Base-by-base conservation (phyloP, 1,140 invertebrate species). In the Conus betulinus region DNA sequence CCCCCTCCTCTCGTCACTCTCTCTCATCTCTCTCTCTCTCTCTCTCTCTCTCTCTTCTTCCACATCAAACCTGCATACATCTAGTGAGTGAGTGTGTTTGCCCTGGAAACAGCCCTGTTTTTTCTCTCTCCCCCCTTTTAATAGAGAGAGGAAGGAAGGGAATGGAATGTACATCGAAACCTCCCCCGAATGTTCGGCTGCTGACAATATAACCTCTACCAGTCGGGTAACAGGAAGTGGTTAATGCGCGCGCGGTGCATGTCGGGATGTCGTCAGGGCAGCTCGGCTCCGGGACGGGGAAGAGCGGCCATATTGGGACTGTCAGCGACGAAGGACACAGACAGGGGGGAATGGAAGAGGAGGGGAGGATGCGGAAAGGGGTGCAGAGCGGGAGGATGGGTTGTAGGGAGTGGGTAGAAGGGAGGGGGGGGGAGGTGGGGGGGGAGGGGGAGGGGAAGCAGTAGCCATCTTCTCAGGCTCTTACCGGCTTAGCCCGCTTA, bases 221-320 rank as follows among this genome's bases (percentile, higher is more conserved):
- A 13, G 23, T 23, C 8, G 67, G 67, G 67, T 17, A 20, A 17
- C 67, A 15, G 67, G 67, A 71, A 71, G 67, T 71, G 67, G 67
- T 71, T 71, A 71, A 71, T 71, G 17, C 67, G 67, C n/a, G n/a
- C 67, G 67, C 67, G 67, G 67, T 71, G 67, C 67, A 71, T 71
- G 67, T 71, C 67, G 67, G 67, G 67, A 71, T 71, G 67, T 71
- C 67, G 17, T 71, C 67, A 71, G 67, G 5, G 57, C 67, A 17
- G 23, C 8, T 8, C 67, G 5, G 8, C 5, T 5, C 5, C 67
- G 67, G 23, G 23, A 5, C 67, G 17, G 67, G 7, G 67, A 71
- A 17, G 6, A 20, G 67, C 67, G 23, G 67, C 67, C 67, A 71
- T 71, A 71, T 71, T 71, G 67, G 5, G 23, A 71, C 67, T 71